phyloP scores from a whole-genome alignment of 1,140 invertebrate species.

The Adoxophyes honmai region DNA sequence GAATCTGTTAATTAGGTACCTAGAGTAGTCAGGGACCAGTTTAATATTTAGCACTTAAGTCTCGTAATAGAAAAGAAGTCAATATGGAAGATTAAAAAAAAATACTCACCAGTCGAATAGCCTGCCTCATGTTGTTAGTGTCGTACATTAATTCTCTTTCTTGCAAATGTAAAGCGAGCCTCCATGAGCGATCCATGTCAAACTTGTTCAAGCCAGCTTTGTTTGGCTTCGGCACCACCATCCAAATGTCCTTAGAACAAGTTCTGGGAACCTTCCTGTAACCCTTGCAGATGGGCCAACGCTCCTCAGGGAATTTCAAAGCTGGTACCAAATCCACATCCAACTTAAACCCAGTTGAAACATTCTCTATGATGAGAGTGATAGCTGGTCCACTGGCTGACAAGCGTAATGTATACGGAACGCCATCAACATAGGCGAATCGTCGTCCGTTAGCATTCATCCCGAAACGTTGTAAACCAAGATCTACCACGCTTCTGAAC shows the following conservation, averaged over 20 bases:
- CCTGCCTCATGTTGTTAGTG: slow-evolving; percentile 35
- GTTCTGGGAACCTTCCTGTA: background rate
- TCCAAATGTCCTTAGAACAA: slow-evolving; percentile 33
- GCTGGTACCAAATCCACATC: slow-evolving; percentile 72
- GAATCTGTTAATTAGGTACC: too few species aligned
- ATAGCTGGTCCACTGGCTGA: slow-evolving; percentile 69
- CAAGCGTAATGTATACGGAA: slow-evolving; percentile 32
- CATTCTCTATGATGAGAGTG: slow-evolving; percentile 51
- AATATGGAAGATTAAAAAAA: background rate
- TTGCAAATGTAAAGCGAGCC: slow-evolving; percentile 49
- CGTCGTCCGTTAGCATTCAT: slow-evolving; percentile 1
- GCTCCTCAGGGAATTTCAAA: slow-evolving; percentile 53
- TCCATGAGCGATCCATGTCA: slow-evolving; percentile 47
- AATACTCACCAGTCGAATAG: slow-evolving; percentile 42
- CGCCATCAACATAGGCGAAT: slow-evolving; percentile 22
- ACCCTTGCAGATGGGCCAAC: slow-evolving; percentile 35
- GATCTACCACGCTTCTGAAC: slow-evolving; percentile 59
- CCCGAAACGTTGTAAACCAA: slow-evolving; percentile 27
- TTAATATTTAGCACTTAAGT: too few species aligned
- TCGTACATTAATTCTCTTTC: slow-evolving; percentile 43
- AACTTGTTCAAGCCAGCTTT: slow-evolving; percentile 23
- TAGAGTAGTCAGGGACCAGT: too few species aligned
- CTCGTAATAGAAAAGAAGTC: background rate
- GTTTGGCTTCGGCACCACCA: slow-evolving; percentile 53
- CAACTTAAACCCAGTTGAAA: slow-evolving; percentile 33